A percentile compares a stretch with the other conserved stretches of the same genome.
These are phyloP conservation scores for Echinometra lucunter DNA, from an alignment of 53 echinoderm and acorn worm genomes.

Conservation along the genomic window DNA sequence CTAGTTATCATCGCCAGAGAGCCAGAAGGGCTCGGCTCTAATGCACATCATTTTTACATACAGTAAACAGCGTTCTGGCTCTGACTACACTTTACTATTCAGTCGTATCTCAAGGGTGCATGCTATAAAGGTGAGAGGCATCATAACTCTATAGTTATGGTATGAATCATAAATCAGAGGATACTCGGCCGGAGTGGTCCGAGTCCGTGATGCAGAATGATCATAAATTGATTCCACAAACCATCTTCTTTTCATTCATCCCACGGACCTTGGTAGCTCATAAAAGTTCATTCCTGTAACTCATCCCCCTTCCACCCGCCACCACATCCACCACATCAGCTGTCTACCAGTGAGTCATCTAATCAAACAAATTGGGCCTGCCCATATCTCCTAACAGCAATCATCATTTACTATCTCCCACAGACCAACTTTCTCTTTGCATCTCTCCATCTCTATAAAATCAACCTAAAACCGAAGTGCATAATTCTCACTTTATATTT, in stretches of 20 bases:
- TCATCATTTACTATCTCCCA: constrained; percentile 43
- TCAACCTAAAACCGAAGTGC: background rate
- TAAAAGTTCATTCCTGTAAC: constrained; percentile 39
- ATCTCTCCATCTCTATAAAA: background rate
- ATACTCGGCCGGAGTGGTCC: constrained; percentile 18
- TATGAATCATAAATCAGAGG: constrained; percentile 36
- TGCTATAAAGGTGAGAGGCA: background rate
- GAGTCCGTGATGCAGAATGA: constrained; percentile 5
- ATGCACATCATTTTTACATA: background rate
- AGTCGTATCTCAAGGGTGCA: constrained; percentile 1
- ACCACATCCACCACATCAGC: constrained; percentile 52
- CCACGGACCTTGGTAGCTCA: constrained; percentile 33
- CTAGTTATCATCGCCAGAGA: background rate
- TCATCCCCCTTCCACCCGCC: background rate
- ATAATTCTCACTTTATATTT: too few species aligned
- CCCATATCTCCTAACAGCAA: background rate
- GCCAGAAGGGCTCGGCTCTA: background rate
- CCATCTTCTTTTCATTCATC: constrained; percentile 46
- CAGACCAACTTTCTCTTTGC: constrained; percentile 1
- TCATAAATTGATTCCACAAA: constrained; percentile 53
- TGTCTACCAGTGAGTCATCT: constrained; percentile 50
- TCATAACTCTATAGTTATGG: background rate
- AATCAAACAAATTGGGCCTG: constrained; percentile 54
- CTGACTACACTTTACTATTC: background rate
- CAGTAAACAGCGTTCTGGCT: background rate